phyloP scores from a whole-genome alignment of 92 coral and sea anemone genomes.

The Actinernus sp. region DNA sequence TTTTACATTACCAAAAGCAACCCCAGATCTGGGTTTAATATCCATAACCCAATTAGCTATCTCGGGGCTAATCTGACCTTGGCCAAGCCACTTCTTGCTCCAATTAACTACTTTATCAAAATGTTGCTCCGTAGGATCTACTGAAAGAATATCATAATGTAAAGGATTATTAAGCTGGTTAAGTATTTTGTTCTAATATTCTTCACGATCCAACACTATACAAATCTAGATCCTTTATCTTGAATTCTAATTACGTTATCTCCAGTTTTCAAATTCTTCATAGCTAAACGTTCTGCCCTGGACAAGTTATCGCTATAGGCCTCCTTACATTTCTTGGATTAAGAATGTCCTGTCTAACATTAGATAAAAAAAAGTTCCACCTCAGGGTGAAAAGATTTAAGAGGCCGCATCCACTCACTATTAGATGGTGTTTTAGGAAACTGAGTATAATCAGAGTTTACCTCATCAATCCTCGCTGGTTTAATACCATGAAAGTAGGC shows the following conservation, averaged over 20 bases:
- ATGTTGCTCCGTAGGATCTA: slow-evolving; percentile 41
- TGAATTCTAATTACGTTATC: slow-evolving; percentile 38
- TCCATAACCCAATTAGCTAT: too few species aligned
- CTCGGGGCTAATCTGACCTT: slow-evolving; percentile 8
- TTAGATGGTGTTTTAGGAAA: slow-evolving; percentile 20
- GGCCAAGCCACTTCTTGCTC: slow-evolving; percentile 2
- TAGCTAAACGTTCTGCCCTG: slow-evolving; percentile 24
- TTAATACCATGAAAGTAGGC: slow-evolving; percentile 19
- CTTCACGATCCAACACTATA: slow-evolving; percentile 14
- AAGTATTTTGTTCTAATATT: slow-evolving; percentile 29
- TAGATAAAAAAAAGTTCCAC: slow-evolving; percentile 48
- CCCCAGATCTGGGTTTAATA: slow-evolving; percentile 24
- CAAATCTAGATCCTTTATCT: too few species aligned
- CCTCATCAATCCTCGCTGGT: slow-evolving; percentile 2
- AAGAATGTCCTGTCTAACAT: slow-evolving; percentile 44
- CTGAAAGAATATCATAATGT: slow-evolving; percentile 15
- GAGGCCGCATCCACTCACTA: slow-evolving; percentile 55
- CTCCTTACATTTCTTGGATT: slow-evolving; percentile 44
- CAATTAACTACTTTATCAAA: not conserved
- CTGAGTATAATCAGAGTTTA: slow-evolving; percentile 2
- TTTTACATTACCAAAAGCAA: slow-evolving; percentile 32
- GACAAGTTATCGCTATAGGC: slow-evolving; percentile 41
- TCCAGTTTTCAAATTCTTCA: slow-evolving; percentile 34
- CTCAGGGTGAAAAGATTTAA: slow-evolving; percentile 37
- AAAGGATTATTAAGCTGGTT: slow-evolving; percentile 27